Evolutionary conservation across 2,888 invertebrate species (phyloP).

Genomic region (Melanargia galathea): DNA sequence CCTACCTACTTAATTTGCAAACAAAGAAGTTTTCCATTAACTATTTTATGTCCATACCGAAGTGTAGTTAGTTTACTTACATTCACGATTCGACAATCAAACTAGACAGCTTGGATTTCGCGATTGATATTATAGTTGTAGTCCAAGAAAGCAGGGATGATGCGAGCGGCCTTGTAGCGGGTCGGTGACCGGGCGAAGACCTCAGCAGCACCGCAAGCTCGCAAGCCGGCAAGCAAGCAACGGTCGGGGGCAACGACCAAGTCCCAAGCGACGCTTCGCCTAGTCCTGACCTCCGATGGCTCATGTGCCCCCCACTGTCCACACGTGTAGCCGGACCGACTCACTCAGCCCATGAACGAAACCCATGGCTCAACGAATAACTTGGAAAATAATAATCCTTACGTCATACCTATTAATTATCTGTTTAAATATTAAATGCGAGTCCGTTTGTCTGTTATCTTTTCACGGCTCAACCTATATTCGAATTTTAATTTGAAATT

Average conservation of each 20-base stretch:
- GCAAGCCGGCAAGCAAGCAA: conserved; percentile 67
- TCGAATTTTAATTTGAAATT: no score
- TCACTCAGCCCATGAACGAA: conserved; percentile 11
- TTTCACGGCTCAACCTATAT: neutral
- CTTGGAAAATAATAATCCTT: neutral
- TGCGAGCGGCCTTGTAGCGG: conserved; percentile 79
- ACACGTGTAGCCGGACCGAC: conserved; percentile 21
- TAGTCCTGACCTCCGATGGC: conserved; percentile 59
- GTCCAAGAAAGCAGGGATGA: conserved; percentile 73
- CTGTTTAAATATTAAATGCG: neutral
- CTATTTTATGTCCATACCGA: no score
- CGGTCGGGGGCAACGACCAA: conserved; percentile 81
- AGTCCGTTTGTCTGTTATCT: neutral
- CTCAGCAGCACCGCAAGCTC: conserved; percentile 68
- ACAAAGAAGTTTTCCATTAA: no score
- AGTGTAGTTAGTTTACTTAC: neutral
- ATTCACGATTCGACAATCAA: neutral
- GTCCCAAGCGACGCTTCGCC: conserved; percentile 61
- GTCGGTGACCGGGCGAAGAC: conserved; percentile 82
- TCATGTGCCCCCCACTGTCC: conserved; percentile 31
- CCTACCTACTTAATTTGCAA: no score
- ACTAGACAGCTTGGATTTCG: conserved; percentile 52
- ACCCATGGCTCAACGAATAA: neutral
- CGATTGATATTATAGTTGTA: conserved; percentile 58
- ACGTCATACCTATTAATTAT: no score